A percentile compares a stretch with the other conserved stretches of the same genome.
phyloP scores from a whole-genome alignment of 2,797 vertebrate species.

The Siniperca obscura region DNA sequence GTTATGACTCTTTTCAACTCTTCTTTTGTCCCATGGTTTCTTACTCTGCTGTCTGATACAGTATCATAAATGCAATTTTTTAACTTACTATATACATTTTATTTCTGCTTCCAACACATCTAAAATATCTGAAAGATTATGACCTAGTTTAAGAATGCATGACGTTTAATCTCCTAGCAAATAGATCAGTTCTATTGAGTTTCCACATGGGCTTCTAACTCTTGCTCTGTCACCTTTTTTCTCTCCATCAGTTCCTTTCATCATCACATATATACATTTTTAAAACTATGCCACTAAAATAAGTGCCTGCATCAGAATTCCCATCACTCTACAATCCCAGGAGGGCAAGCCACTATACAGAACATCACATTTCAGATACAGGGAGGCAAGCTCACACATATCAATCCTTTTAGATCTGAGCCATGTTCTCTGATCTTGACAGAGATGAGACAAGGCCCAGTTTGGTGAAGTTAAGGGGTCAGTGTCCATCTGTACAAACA shows the following conservation, averaged over 20 bases:
- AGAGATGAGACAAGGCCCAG: conserved; percentile 48
- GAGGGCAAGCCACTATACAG: conserved; percentile 5
- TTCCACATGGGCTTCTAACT: conserved; percentile 1
- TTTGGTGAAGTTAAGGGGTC: conserved; percentile 69
- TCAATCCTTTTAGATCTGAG: conserved; percentile 41
- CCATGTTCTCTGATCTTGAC: conserved; percentile 62
- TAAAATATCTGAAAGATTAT: conserved; percentile 17
- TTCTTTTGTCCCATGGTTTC: neutral
- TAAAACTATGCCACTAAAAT: conserved; percentile 28
- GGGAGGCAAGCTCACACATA: conserved; percentile 27
- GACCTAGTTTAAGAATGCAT: conserved; percentile 18
- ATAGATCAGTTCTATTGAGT: conserved; percentile 23
- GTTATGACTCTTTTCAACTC: conserved; percentile 21
- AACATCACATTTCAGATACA: conserved; percentile 27
- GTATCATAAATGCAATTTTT: neutral
- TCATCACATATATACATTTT: conserved; percentile 14
- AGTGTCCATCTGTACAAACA: conserved; percentile 66
- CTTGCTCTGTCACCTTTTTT: neutral
- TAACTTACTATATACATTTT: neutral
- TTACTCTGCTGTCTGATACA: conserved; percentile 13
- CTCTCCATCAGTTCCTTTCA: conserved; percentile 2
- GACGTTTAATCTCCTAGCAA: conserved; percentile 20
- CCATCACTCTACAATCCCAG: conserved; percentile 18
- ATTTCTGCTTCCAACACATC: conserved; percentile 13
- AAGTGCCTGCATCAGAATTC: conserved; percentile 30